These are phyloP conservation scores for Habropoda laboriosa DNA, from an alignment of 1,140 invertebrate species.

Conservation along the genomic window DNA sequence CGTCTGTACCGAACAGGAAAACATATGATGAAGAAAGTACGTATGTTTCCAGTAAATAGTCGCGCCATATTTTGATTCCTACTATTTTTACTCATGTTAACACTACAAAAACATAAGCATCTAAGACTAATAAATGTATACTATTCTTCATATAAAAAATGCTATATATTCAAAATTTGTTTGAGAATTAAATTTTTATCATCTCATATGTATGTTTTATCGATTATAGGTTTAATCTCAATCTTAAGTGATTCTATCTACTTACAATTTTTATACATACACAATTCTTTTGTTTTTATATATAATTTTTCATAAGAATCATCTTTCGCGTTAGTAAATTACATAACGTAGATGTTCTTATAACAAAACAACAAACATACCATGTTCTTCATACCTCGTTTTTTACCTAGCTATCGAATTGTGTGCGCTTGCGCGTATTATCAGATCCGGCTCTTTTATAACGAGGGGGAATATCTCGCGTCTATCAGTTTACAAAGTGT, in stretches of 20 bases:
- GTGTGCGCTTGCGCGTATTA: conserved; percentile 2
- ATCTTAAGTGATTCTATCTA: background rate
- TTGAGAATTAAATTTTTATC: background rate
- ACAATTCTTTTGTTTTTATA: background rate
- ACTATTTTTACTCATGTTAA: background rate
- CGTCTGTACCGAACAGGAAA: conserved; percentile 16
- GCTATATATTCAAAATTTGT: background rate
- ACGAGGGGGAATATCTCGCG: background rate
- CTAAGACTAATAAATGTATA: background rate
- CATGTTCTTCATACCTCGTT: background rate
- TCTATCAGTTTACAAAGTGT: background rate
- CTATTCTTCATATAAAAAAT: background rate
- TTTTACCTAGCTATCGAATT: conserved; percentile 10
- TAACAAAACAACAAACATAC: background rate
- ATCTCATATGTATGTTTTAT: background rate
- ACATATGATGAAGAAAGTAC: background rate
- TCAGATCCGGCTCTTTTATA: conserved; percentile 29
- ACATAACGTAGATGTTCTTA: background rate
- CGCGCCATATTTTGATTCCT: background rate
- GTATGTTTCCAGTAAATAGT: background rate
- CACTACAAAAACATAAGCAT: background rate
- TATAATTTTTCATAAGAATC: background rate
- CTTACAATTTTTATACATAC: background rate
- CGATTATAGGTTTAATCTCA: background rate
- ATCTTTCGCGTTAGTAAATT: background rate